Evolutionary conservation across 92 coral and sea anemone species (phyloP).

Genomic region (Zoanthus sansibaricus): DNA sequence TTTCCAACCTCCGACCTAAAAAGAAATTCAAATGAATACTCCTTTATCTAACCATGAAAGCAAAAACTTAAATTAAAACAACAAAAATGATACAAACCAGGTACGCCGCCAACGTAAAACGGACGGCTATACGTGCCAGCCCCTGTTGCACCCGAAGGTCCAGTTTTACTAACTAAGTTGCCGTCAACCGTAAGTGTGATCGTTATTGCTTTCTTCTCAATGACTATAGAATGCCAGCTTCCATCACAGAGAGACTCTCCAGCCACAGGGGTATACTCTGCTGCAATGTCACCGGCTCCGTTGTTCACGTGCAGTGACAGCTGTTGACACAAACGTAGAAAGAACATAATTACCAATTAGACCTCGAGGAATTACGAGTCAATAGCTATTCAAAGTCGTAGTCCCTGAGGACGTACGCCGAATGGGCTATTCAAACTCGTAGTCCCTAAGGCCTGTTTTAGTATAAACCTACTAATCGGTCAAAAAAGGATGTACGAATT

Average conservation of each 20-base stretch:
- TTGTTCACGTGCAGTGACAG: slow-evolving; percentile 4
- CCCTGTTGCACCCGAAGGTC: neutral
- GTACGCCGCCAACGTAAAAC: slow-evolving; percentile 7
- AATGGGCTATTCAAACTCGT: too few species aligned
- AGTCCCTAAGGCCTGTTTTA: too few species aligned
- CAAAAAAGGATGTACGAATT: too few species aligned
- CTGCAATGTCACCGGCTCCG: neutral
- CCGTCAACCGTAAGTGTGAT: slow-evolving; percentile 1
- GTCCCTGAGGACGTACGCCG: too few species aligned
- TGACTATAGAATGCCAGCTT: neutral
- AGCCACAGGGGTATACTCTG: neutral
- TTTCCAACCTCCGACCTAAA: too few species aligned
- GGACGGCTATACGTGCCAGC: neutral
- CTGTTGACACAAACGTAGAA: neutral
- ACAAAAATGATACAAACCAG: neutral
- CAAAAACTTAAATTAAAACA: too few species aligned
- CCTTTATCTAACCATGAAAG: too few species aligned
- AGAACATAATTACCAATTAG: too few species aligned
- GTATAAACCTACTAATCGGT: too few species aligned
- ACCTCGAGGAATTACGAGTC: too few species aligned
- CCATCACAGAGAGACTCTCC: slow-evolving; percentile 9
- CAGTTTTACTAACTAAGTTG: neutral
- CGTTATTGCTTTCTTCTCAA: neutral
- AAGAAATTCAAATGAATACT: too few species aligned
- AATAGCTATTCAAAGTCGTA: too few species aligned